Conservation (phyloP, 2,888 invertebrate genomes). For the Leptopilina syphax region DNA sequence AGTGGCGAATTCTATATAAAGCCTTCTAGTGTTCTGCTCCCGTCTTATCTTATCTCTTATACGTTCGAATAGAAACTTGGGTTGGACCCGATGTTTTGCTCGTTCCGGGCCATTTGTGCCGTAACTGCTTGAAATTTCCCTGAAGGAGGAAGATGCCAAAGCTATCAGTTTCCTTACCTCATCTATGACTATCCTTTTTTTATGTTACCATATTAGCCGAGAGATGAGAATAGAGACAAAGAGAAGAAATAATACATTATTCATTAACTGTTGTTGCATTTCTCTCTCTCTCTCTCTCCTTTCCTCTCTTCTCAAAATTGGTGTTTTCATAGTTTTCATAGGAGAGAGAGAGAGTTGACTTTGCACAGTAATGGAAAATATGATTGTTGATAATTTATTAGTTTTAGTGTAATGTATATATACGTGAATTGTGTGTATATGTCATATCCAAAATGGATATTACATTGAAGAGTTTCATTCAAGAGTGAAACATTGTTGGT, state of each 20-base stretch:
- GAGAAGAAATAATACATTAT: background rate
- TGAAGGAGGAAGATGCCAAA: slow-evolving; percentile 16
- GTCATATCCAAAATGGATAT: background rate
- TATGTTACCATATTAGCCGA: slow-evolving; percentile 1
- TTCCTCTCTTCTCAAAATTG: background rate
- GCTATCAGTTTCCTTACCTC: slow-evolving; percentile 27
- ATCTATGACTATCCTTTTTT: background rate
- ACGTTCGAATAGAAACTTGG: slow-evolving; percentile 37
- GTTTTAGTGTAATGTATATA: background rate
- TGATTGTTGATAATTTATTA: background rate
- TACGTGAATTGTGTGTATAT: no score
- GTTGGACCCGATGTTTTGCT: slow-evolving; percentile 63
- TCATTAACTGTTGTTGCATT: background rate
- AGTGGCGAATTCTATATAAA: slow-evolving; percentile 58
- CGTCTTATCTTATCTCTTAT: slow-evolving; percentile 53
- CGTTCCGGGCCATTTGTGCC: slow-evolving; percentile 62
- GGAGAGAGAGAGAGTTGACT: background rate
- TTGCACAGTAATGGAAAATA: slow-evolving; percentile 9
- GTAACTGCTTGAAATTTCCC: slow-evolving; percentile 54
- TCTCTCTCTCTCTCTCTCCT: background rate
- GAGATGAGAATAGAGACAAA: background rate
- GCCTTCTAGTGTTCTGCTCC: slow-evolving; percentile 56
- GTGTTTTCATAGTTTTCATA: background rate
- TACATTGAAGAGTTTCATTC: background rate
- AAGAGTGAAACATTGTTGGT: slow-evolving; percentile 16